These are phyloP conservation scores for Macaria liturata DNA, from an alignment of 2,888 invertebrate genomes.

Conservation along the genomic window DNA sequence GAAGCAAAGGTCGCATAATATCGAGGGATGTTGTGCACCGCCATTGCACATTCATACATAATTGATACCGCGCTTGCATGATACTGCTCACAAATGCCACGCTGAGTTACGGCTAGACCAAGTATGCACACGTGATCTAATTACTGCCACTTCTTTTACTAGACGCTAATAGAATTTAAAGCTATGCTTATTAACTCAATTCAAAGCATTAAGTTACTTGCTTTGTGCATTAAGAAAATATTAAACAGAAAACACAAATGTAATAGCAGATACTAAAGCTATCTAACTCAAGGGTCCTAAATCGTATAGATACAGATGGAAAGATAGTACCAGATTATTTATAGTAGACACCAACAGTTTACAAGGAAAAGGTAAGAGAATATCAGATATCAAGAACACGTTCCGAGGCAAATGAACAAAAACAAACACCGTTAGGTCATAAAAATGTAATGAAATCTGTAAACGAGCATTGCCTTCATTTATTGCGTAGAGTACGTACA, in stretches of 20 bases:
- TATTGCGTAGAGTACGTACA: slow-evolving; percentile 15
- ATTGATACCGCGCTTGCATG: slow-evolving; percentile 16
- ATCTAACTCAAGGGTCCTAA: too few species aligned
- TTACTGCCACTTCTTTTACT: background rate
- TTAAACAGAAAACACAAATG: too few species aligned
- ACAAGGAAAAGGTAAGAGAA: too few species aligned
- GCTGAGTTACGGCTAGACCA: slow-evolving; percentile 1
- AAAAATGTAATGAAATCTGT: slow-evolving; percentile 17
- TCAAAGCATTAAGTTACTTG: too few species aligned
- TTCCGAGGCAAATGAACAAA: background rate
- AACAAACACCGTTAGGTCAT: slow-evolving; percentile 10
- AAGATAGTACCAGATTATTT: too few species aligned
- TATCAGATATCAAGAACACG: too few species aligned
- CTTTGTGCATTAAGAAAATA: too few species aligned
- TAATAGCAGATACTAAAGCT: too few species aligned
- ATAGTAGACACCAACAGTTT: too few species aligned
- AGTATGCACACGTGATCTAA: slow-evolving; percentile 5
- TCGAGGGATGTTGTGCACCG: slow-evolving; percentile 10
- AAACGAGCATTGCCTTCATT: slow-evolving; percentile 9
- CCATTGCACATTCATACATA: slow-evolving; percentile 19
- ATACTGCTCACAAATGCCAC: slow-evolving; percentile 15
- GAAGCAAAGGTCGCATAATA: slow-evolving; percentile 8
- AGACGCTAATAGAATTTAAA: too few species aligned
- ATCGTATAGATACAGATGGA: too few species aligned
- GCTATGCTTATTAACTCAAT: too few species aligned